phyloP scores from a whole-genome alignment of 2,888 invertebrate genomes.

The Lycophotia porphyrea region DNA sequence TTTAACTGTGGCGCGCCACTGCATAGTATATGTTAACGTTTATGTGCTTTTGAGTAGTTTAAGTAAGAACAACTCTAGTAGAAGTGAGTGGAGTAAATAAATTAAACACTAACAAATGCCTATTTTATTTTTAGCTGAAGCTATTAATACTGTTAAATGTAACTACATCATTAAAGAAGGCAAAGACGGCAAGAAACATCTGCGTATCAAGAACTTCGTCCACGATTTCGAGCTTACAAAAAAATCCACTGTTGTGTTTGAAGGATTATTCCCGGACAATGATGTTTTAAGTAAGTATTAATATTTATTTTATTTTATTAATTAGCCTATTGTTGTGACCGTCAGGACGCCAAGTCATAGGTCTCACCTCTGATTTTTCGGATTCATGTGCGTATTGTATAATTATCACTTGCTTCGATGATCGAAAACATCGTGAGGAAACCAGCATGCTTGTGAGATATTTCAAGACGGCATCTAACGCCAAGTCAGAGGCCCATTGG shows the following conservation, averaged over 20 bases:
- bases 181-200: slow-evolving; percentile 43
- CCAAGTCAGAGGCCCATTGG: too few relatives aligned
- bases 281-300: slow-evolving; percentile 43
- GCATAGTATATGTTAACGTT: not conserved
- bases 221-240: slow-evolving; percentile 41
- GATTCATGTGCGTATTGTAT: too few relatives aligned
- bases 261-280: slow-evolving; percentile 36
- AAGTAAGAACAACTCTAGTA: not conserved
- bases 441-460: too few relatives aligned
- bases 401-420: too few relatives aligned
- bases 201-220: slow-evolving; percentile 38
- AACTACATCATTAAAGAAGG: slow-evolving; percentile 21
- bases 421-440: too few relatives aligned
- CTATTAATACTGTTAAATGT: not conserved
- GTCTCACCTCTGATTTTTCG: too few relatives aligned
- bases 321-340: too few relatives aligned
- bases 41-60: not conserved
- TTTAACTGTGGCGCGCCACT: too few relatives aligned
- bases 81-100: not conserved
- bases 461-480: too few relatives aligned
- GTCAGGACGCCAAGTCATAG: too few relatives aligned
- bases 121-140: not conserved
- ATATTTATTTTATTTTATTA: too few relatives aligned
- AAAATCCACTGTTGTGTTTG: slow-evolving; percentile 38
- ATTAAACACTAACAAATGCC: not conserved